Evolutionary conservation across 2,888 invertebrate genomes (phyloP), one percentile per base, ranked within the genome.

Genomic region (Drosophila formosana): DNA sequence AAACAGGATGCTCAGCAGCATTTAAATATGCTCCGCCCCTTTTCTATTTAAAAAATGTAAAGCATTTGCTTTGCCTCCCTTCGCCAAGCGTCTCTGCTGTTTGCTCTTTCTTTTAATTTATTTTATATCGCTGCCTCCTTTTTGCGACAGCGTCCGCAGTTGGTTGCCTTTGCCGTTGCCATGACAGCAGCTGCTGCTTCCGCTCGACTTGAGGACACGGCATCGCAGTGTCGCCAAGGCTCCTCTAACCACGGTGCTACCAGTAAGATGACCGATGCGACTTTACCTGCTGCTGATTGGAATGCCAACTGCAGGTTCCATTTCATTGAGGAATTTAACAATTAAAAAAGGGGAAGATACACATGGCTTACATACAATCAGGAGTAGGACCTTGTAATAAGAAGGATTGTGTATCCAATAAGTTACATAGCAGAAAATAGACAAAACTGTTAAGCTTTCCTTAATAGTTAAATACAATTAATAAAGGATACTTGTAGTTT

Each of bases 11-110:
- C 39, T 32, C 68, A 57, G 78, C 78, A 70, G 60, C 79, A 88
- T 90, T 89, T 82, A 88, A 89, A 89, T 89, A 84, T 89, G 90
- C 89, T 89, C 89, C 89, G 89, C 89, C 89, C 89, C 75, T 86
- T 89, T 90, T 89, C 90, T 88, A 89, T 88, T 88, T 80, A 70
- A 84, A 89, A 88, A 82, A 88, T 78, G 76, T 66, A 82, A 89
- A 88, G 82, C 78, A 81, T 72, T 84, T 80, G 65, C 72, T 51
- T 74, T 75, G 63, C 63, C 69, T 67, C 62, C 63, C 69, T 67
- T 64, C 67, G 63, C 69, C 53, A 67, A 61, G 62, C 43, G 65
- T 41, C 49, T 70, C 66, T 73, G 72, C 66, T 67, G 66, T 76
- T 75, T 75, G 71, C 83, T 80, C 80, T 79, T 83, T 88, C 88